These are phyloP conservation scores for Platichthys flesus DNA, from an alignment of 2,113 vertebrate species.

Conservation along the genomic window DNA sequence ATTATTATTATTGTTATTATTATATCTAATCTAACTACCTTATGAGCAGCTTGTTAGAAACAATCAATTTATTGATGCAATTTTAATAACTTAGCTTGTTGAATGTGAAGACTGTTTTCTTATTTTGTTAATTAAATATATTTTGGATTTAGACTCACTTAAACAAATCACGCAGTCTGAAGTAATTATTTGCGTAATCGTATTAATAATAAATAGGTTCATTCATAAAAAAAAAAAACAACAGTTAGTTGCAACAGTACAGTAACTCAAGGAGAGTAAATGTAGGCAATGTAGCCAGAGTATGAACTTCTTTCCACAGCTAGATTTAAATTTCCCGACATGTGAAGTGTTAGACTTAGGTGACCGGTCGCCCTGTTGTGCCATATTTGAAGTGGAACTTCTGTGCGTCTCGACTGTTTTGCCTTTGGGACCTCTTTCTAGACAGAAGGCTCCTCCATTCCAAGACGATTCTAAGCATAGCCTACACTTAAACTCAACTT, in stretches of 20 bases:
- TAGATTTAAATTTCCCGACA: background rate
- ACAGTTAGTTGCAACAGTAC: too few species aligned
- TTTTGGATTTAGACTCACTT: too few species aligned
- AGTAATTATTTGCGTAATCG: too few species aligned
- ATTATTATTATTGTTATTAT: too few species aligned
- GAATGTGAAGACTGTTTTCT: background rate
- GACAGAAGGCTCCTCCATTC: conserved; percentile 38
- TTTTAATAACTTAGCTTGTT: background rate
- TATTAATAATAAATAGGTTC: too few species aligned
- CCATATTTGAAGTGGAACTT: conserved; percentile 12
- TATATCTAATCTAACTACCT: too few species aligned
- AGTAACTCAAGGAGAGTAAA: background rate
- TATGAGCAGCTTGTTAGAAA: too few species aligned
- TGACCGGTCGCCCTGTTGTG: background rate
- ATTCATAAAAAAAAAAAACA: too few species aligned
- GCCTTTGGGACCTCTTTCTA: conserved; percentile 38
- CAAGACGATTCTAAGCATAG: conserved; percentile 55
- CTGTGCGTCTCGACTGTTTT: conserved; percentile 36
- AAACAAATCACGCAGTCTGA: too few species aligned
- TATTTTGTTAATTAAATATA: too few species aligned
- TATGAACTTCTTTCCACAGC: background rate
- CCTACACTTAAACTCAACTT: conserved; percentile 61
- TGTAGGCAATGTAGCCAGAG: too few species aligned
- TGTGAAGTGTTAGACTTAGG: background rate
- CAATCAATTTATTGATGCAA: too few species aligned